These are phyloP conservation scores for Montipora foliosa DNA, from an alignment of 64 coral and sea anemone genomes.

Conservation along the genomic window DNA sequence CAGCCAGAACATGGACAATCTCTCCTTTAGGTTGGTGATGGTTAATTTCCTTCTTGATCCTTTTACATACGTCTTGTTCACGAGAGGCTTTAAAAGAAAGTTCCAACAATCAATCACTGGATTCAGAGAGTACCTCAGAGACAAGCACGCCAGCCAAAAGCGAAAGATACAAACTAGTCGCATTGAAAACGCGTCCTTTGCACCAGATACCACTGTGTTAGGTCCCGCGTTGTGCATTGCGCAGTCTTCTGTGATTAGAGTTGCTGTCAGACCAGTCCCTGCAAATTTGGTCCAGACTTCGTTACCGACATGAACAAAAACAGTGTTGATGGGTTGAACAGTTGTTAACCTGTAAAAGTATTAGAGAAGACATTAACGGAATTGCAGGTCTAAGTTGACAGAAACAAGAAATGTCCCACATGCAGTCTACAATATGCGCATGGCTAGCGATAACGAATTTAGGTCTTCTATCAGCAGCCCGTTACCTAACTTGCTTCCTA, in stretches of 20 bases:
- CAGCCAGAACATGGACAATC: not conserved
- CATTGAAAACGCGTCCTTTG: not conserved
- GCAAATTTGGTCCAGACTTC: not conserved
- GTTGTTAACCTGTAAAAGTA: too few relatives aligned
- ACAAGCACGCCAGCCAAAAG: not conserved
- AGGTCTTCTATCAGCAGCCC: too few relatives aligned
- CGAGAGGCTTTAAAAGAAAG: constrained; percentile 47
- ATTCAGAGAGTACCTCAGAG: constrained; percentile 1
- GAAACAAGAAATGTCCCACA: too few relatives aligned
- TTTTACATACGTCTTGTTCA: constrained; percentile 66
- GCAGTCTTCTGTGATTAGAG: not conserved
- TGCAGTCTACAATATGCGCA: too few relatives aligned
- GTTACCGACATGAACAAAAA: too few relatives aligned
- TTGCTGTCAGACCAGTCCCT: not conserved
- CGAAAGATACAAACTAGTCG: not conserved
- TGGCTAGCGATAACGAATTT: too few relatives aligned
- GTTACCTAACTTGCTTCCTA: too few relatives aligned
- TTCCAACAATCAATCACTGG: constrained; percentile 1
- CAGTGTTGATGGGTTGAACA: too few relatives aligned
- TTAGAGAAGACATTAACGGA: too few relatives aligned
- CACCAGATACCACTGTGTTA: not conserved
- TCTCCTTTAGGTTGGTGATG: constrained; percentile 28
- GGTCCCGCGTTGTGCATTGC: not conserved
- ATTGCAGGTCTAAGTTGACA: too few relatives aligned
- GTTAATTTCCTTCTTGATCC: constrained; percentile 55